phyloP scores from a whole-genome alignment of 2,797 vertebrate species.

The Carapus acus region DNA sequence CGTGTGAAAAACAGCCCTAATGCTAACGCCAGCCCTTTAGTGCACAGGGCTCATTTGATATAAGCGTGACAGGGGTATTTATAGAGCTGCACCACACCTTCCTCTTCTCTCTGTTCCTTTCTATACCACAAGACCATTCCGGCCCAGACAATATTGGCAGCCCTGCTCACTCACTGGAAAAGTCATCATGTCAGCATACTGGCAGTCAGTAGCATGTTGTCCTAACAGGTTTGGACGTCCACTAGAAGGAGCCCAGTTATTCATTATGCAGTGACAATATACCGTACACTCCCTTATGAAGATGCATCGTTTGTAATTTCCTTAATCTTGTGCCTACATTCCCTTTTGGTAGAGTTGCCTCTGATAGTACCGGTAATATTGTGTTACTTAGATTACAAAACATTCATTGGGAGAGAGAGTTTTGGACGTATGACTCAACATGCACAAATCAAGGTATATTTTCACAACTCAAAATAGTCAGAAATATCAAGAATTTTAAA shows the following conservation, averaged over 20 bases:
- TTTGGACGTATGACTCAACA: too few relatives aligned
- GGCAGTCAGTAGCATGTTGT: slow-evolving; percentile 66
- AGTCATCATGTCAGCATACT: slow-evolving; percentile 76
- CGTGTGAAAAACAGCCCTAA: slow-evolving; percentile 60
- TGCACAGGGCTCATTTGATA: slow-evolving; percentile 68
- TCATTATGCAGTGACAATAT: slow-evolving; percentile 62
- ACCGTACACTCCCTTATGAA: slow-evolving; percentile 55
- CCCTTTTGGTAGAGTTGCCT: slow-evolving; percentile 36
- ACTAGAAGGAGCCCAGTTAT: slow-evolving; percentile 53
- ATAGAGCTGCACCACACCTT: slow-evolving; percentile 61
- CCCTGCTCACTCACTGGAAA: slow-evolving; percentile 73
- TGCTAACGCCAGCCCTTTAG: slow-evolving; percentile 63
- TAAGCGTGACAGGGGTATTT: slow-evolving; percentile 73
- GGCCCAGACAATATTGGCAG: slow-evolving; percentile 71
- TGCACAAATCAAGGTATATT: too few relatives aligned
- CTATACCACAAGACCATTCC: slow-evolving; percentile 57
- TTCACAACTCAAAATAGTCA: too few relatives aligned
- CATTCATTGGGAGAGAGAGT: too few relatives aligned
- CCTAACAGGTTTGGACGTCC: slow-evolving; percentile 69
- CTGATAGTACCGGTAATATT: too few relatives aligned
- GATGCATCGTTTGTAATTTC: slow-evolving; percentile 52
- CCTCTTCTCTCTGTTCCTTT: slow-evolving; percentile 43
- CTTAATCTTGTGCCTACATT: slow-evolving; percentile 41
- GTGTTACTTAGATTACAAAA: too few relatives aligned
- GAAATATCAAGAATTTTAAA: too few relatives aligned